A percentile compares a stretch with the other conserved stretches of the same genome.
Evolutionary conservation across 2,888 invertebrate species (phyloP).

Genomic region (Drosophila yooni): DNA sequence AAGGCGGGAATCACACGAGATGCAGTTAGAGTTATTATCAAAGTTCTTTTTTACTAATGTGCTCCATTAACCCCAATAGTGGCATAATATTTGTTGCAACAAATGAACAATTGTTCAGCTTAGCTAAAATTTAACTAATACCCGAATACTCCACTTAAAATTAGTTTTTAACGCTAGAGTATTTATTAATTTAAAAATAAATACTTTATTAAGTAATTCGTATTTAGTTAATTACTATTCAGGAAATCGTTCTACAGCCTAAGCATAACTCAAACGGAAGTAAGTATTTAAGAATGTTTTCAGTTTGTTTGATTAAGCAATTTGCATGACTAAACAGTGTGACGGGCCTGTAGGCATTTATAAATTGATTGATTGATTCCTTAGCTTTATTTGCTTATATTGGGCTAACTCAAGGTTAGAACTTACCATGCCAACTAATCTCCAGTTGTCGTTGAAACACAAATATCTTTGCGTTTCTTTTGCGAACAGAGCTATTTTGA

Average conservation of each 20-base stretch:
- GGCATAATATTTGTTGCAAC: neutral
- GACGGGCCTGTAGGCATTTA: neutral
- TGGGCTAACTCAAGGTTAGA: neutral
- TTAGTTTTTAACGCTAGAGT: neutral
- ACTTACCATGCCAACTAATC: slow-evolving; percentile 89
- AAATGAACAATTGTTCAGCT: neutral
- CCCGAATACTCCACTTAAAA: neutral
- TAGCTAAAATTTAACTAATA: neutral
- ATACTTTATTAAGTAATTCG: neutral
- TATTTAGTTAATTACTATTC: neutral
- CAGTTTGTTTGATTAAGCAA: neutral
- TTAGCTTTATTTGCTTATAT: slow-evolving; percentile 6
- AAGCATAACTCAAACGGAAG: neutral
- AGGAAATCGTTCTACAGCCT: neutral
- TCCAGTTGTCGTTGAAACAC: slow-evolving; percentile 91
- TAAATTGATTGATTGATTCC: slow-evolving; percentile 5
- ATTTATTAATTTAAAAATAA: neutral
- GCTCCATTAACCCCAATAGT: slow-evolving; percentile 12
- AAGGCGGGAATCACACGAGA: slow-evolving; percentile 12
- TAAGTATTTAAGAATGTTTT: neutral
- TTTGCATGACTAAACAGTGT: slow-evolving; percentile 1
- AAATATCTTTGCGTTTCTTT: slow-evolving; percentile 90
- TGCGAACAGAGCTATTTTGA: slow-evolving; percentile 86
- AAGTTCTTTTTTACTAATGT: slow-evolving; percentile 1
- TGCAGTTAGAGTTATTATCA: slow-evolving; percentile 2